Conservation (phyloP, 1,140 invertebrate species). For the Drosophila lacertosa region DNA sequence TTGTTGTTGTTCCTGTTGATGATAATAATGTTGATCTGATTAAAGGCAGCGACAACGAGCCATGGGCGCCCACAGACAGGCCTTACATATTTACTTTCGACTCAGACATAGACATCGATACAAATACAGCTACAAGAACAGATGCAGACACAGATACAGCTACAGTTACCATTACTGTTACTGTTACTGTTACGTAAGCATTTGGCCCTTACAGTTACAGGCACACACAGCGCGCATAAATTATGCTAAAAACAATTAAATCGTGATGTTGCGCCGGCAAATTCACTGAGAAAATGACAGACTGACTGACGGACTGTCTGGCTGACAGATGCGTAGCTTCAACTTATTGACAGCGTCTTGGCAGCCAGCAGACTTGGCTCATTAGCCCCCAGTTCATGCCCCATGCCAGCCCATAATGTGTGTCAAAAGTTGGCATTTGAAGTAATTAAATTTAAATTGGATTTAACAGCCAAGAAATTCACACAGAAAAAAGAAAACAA, state of each 20-base stretch:
- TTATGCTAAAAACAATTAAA: slow-evolving; percentile 54
- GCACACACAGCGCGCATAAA: slow-evolving; percentile 34
- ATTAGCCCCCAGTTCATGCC: slow-evolving; percentile 18
- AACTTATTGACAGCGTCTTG: slow-evolving; percentile 37
- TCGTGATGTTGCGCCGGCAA: slow-evolving; percentile 11
- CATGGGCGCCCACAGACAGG: slow-evolving; percentile 7
- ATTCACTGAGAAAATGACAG: slow-evolving; percentile 25
- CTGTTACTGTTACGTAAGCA: slow-evolving; percentile 4
- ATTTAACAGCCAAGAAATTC: slow-evolving; percentile 42
- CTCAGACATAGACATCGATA: not conserved
- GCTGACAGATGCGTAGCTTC: slow-evolving; percentile 38
- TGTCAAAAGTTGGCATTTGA: slow-evolving; percentile 67
- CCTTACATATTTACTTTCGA: slow-evolving; percentile 17
- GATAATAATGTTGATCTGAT: slow-evolving; percentile 62
- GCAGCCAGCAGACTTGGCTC: slow-evolving; percentile 25
- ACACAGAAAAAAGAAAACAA: not conserved
- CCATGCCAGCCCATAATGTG: slow-evolving; percentile 33
- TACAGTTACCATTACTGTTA: slow-evolving; percentile 1
- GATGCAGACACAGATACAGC: not conserved
- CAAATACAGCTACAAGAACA: not conserved
- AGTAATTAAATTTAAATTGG: slow-evolving; percentile 75
- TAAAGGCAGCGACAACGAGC: slow-evolving; percentile 41
- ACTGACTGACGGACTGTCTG: slow-evolving; percentile 40
- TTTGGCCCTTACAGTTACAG: not conserved
- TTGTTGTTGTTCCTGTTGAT: slow-evolving; percentile 13